These are phyloP conservation scores for Miniopterus natalensis DNA, from an alignment of 2,113 vertebrate species.

Conservation along the genomic window DNA sequence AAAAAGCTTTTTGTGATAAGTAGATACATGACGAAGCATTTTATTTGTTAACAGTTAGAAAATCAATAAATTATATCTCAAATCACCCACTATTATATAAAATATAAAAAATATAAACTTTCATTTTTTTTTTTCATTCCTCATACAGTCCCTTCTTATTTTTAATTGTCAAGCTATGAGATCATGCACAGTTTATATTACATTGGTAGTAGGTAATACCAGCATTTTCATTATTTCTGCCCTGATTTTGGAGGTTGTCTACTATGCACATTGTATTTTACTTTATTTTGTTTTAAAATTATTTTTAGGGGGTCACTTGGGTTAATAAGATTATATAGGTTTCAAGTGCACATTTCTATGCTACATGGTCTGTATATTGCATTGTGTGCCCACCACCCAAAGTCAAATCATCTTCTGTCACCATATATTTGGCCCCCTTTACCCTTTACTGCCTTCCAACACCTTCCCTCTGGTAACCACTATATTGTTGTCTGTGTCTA, in stretches of 20 bases:
- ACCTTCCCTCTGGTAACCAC: too few relatives aligned
- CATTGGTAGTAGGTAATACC: not conserved
- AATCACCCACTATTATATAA: not conserved
- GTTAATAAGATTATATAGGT: not conserved
- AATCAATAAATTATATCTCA: not conserved
- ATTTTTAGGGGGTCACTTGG: not conserved
- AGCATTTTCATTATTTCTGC: not conserved
- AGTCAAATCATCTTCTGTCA: too few relatives aligned
- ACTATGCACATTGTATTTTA: not conserved
- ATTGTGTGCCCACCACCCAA: too few relatives aligned
- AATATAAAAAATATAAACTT: not conserved
- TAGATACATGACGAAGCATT: not conserved
- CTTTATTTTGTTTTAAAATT: not conserved
- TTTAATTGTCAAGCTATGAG: not conserved
- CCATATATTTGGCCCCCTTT: too few relatives aligned
- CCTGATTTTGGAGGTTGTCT: not conserved
- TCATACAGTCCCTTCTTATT: not conserved
- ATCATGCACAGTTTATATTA: not conserved
- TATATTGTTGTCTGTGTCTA: not conserved
- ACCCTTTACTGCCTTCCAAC: too few relatives aligned
- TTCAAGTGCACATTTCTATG: too few relatives aligned
- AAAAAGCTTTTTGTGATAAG: not conserved
- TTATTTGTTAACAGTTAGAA: not conserved
- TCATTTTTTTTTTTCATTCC: not conserved
- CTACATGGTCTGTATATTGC: too few relatives aligned